Evolutionary conservation across 2,888 invertebrate species (phyloP), one percentile per base, ranked within the genome.

Genomic region (Diarsia mendica): DNA sequence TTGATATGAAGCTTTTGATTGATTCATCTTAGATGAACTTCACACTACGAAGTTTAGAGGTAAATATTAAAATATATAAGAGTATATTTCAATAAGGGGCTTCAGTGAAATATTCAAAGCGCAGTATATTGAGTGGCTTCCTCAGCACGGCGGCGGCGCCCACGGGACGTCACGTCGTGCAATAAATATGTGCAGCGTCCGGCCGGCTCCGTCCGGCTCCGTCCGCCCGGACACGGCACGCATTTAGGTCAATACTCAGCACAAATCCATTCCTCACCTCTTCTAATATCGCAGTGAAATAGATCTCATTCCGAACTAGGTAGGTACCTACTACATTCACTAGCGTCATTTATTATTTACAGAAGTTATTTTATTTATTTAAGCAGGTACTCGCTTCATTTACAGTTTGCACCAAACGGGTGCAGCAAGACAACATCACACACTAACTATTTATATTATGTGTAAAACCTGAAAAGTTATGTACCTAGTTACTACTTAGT

Each of bases 131-230:
- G 75, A 69, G 53, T 75, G 66, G 28, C 33, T 79, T 55, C 48
- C 20, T 15, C 46, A 55, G 67, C 48, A 67, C 44, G 28, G 65
- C 18, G 23, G 55, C 44, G 39, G 3, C 15, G 44, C 46, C 46
- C 33, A 53, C 46, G 74, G 55, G 33, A 28, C 53, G 33, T 65
- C 73, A 77, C 80, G 74, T 70, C 55, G 23, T 23, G 72, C 61
- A 76, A 80, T 85, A 72, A 74, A 72, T 80, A 80, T 72, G 75
- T 79, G 70, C 65, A 61, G 73, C 49, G 39, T 63, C 60, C 67
- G 69, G 51, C 49, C 68, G 46, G 72, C 46, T 39, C 33, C 20
- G 67, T 23, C 68, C 68, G 66, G 58, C 44, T 9, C 44, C 44
- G 64, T 39, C 58, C 60, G 63, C 6, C 18, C 55, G 28, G 65